These are phyloP conservation scores for Drosophila guanche DNA, from an alignment of 1,140 invertebrate species.

Conservation along the genomic window DNA sequence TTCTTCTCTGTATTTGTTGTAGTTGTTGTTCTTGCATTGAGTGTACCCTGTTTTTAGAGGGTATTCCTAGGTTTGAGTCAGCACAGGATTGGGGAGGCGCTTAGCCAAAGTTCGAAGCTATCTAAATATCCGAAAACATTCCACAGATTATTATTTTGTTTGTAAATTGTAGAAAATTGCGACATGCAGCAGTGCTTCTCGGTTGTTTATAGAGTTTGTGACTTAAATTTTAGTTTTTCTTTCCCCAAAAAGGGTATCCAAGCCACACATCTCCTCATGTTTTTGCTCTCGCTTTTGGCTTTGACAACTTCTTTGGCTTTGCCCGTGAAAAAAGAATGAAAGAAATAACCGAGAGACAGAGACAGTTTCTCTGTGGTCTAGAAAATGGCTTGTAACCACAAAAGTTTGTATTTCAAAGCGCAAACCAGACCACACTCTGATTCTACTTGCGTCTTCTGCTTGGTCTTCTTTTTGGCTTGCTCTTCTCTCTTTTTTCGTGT, in stretches of 20 bases:
- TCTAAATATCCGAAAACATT: too few species aligned
- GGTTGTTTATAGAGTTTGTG: not conserved
- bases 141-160: constrained; percentile 6
- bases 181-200: constrained; percentile 8
- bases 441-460: constrained; percentile 33
- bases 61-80: too few species aligned
- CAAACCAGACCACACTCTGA: constrained; percentile 53
- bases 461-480: constrained; percentile 21
- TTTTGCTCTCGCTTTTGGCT: constrained; percentile 60
- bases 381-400: constrained; percentile 76
- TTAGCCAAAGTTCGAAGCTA: too few species aligned
- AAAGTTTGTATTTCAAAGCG: constrained; percentile 79
- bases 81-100: too few species aligned
- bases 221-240: too few species aligned
- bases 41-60: too few species aligned
- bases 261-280: constrained; percentile 2
- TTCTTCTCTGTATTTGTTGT: not conserved
- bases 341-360: constrained; percentile 17
- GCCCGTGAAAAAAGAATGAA: constrained; percentile 31
- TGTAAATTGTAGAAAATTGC: not conserved
- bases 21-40: too few species aligned
- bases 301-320: constrained; percentile 62
- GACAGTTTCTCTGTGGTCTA: constrained; percentile 64
- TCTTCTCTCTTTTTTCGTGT: constrained; percentile 13
- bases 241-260: too few species aligned